Percentiles rank a stretch among this genome's conserved stretches.
Evolutionary conservation across 2,113 vertebrate genomes (phyloP).

Genomic region (Orycteropus afer): DNA sequence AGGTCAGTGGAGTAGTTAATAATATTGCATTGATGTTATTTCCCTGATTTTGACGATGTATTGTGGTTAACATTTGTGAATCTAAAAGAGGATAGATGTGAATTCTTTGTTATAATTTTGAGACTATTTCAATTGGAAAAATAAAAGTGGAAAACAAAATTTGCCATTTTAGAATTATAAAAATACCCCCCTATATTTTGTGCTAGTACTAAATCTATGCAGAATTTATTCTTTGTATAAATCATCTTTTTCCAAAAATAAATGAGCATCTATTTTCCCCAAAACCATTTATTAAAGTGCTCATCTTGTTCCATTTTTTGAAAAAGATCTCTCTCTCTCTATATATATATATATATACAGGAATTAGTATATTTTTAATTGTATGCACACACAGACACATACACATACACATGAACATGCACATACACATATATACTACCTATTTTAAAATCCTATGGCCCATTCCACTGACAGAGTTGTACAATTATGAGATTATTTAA

Average conservation of each 20-base stretch:
- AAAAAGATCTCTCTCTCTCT: no score
- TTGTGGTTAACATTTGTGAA: neutral
- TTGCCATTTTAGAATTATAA: conserved; percentile 19
- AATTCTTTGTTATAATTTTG: conserved; percentile 15
- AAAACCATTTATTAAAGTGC: conserved; percentile 38
- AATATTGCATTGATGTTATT: neutral
- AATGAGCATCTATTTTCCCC: conserved; percentile 13
- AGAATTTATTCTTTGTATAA: neutral
- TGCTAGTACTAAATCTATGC: neutral
- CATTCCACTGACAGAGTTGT: no score
- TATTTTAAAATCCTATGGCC: no score
- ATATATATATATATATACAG: neutral
- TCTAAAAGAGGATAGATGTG: neutral
- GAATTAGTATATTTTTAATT: conserved; percentile 1
- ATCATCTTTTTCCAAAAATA: neutral
- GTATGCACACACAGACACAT: neutral
- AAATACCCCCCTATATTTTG: neutral
- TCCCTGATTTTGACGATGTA: neutral
- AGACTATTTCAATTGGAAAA: conserved; percentile 22
- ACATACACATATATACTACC: neutral
- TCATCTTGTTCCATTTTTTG: neutral
- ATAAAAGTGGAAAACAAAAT: neutral
- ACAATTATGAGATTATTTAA: no score
- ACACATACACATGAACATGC: no score
- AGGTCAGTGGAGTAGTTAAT: neutral